phyloP scores from a whole-genome alignment of 2,113 vertebrate species.

The Hypocryptadius cinnamomeus region DNA sequence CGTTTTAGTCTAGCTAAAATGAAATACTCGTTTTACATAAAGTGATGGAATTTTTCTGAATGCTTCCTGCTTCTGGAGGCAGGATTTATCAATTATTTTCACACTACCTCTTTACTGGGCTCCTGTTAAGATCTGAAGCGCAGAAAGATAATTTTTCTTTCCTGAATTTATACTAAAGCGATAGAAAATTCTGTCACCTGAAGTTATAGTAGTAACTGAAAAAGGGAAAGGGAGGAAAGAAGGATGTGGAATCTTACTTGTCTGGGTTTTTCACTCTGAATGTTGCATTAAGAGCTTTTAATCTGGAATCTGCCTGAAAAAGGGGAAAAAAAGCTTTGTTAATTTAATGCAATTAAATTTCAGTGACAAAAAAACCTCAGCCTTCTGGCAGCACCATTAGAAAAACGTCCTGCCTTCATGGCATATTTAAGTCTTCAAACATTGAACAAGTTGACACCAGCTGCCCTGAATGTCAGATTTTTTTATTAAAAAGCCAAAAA shows the following conservation, averaged over 20 bases:
- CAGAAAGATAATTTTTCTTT: slow-evolving; percentile 40
- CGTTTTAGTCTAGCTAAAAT: background rate
- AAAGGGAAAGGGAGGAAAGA: background rate
- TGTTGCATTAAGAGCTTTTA: slow-evolving; percentile 94
- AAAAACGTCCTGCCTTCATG: background rate
- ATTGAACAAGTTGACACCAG: background rate
- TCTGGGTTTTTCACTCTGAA: slow-evolving; percentile 97
- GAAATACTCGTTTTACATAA: background rate
- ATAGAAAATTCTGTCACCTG: slow-evolving; percentile 25
- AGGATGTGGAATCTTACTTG: slow-evolving; percentile 79
- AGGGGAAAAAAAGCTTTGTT: slow-evolving; percentile 58
- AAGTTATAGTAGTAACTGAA: background rate
- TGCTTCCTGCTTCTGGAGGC: background rate
- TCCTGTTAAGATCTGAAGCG: background rate
- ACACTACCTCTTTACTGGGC: background rate
- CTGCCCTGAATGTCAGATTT: background rate
- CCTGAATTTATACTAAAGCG: slow-evolving; percentile 56
- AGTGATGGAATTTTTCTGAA: background rate
- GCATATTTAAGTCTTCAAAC: background rate
- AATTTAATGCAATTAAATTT: slow-evolving; percentile 69
- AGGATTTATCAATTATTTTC: background rate
- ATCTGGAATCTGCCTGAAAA: slow-evolving; percentile 91
- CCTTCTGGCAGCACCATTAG: slow-evolving; percentile 46
- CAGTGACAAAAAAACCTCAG: slow-evolving; percentile 57
- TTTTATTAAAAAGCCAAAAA: background rate